phyloP scores from a whole-genome alignment of 2,113 vertebrate genomes.

The Papio anubis region DNA sequence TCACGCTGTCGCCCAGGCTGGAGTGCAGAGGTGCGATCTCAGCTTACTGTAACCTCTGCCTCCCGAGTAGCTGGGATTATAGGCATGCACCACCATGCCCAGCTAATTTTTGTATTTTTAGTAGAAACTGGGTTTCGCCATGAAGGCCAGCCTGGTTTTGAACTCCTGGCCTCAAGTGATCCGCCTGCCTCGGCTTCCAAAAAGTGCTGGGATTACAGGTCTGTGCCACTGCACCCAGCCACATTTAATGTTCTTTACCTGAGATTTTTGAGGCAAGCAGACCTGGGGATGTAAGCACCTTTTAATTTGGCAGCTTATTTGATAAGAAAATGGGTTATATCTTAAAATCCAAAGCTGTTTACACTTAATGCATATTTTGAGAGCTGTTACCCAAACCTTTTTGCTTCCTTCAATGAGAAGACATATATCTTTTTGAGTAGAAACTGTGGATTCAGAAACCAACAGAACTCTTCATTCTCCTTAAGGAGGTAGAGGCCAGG shows the following conservation, averaged over 20 bases:
- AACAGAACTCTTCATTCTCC: accelerated
- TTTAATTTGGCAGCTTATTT: neutral
- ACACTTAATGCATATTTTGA: accelerated
- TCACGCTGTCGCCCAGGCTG: too few relatives aligned
- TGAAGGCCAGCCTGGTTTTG: too few relatives aligned
- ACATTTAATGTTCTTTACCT: accelerated
- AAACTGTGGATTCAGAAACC: neutral
- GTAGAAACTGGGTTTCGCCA: too few relatives aligned
- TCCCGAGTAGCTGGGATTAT: too few relatives aligned
- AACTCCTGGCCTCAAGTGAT: too few relatives aligned
- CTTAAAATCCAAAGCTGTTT: neutral
- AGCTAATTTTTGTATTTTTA: too few relatives aligned
- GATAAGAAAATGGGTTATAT: neutral
- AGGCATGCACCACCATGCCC: too few relatives aligned
- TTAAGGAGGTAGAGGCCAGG: neutral
- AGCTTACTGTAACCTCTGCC: too few relatives aligned
- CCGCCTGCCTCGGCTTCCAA: too few relatives aligned
- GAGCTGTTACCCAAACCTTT: neutral
- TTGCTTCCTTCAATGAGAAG: neutral
- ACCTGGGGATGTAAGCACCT: neutral
- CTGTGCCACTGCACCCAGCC: too few relatives aligned
- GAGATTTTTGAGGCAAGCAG: neutral
- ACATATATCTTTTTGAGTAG: accelerated
- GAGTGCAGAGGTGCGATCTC: too few relatives aligned
- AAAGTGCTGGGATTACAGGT: too few relatives aligned